Base-by-base conservation (phyloP, 1,140 invertebrate genomes). In the Pantala flavescens region DNA sequence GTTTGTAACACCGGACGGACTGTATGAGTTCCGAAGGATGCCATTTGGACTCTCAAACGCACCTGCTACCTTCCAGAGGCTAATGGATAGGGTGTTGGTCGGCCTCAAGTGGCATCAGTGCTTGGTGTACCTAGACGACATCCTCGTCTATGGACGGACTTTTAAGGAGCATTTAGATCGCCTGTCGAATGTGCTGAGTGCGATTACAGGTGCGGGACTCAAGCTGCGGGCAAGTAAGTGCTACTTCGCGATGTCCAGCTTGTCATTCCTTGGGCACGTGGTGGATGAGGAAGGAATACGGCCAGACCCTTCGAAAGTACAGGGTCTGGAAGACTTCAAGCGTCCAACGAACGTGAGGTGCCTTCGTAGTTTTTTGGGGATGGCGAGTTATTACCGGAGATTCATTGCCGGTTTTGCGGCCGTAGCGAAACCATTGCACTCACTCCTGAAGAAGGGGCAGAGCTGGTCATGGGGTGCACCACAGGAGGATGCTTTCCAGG, bases 11-110 rank as follows among this genome's bases (percentile, higher is more conserved):
- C 74, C 70, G 21, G 75, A 76, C 28, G 77, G 76, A 16, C 71
- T 72, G n/a, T 81, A 72, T 71, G 76, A 82, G 24, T 81, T 77
- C 71, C 73, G 74, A 0, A 36, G 74, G 7, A 75, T 79, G 71
- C 78, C 80, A 7, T 81, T 81, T 74, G 81, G 81, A 5, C 71
- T 81, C 1, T 55, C 43, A 21, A 80, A 76, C 70, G 74, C 75
- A 0, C 76, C 79, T 12, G 71, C 75, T 2, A 76, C 71, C 0
- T 81, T 81, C 73, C 71, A 78, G 21, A 42, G 43, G 0, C 71
- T 78, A n/a, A 73, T 78, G 70, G 55, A 77, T 43, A 76, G 36
- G 16, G 63, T 77, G 0, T 71, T 78, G 9, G 74, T 9, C 10
- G 23, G 23, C 2, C 14, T 72, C 2, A 23, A 24, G 9, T 23